A percentile compares a stretch with the other conserved stretches of the same genome.
phyloP scores from a whole-genome alignment of 2,113 vertebrate species.

The Pavo muticus region DNA sequence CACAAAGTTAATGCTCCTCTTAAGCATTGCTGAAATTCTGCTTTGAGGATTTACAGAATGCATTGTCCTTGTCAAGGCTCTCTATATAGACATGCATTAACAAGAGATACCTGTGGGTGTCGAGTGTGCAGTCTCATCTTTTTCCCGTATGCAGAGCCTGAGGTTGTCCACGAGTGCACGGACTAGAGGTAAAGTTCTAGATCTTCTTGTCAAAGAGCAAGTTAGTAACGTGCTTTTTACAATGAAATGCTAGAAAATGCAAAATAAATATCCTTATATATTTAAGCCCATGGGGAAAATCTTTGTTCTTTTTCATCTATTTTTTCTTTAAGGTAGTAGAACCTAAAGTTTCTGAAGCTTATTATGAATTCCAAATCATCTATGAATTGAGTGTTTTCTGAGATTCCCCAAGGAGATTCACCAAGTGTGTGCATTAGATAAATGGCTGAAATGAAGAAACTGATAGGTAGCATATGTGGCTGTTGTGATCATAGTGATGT shows the following conservation, averaged over 20 bases:
- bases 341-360: not conserved
- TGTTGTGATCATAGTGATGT: not conserved
- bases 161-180: not conserved
- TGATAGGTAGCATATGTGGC: rapidly evolving
- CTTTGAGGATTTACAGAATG: not conserved
- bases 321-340: not conserved
- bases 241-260: not conserved
- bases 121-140: not conserved
- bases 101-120: not conserved
- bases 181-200: not conserved
- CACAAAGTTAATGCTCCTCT: not conserved
- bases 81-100: not conserved
- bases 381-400: not conserved
- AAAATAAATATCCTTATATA: not conserved
- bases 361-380: not conserved
- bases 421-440: not conserved
- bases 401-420: not conserved
- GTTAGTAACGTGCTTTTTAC: not conserved
- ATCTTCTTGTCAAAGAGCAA: not conserved
- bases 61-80: not conserved
- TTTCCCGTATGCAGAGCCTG: not conserved
- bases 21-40: not conserved
- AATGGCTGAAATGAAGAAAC: not conserved
- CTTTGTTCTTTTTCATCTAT: not conserved
- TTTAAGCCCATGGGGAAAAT: not conserved